Evolutionary conservation across 2,888 invertebrate genomes (phyloP), one percentile per base, ranked within the genome.

Genomic region (Linnaemya tessellans): DNA sequence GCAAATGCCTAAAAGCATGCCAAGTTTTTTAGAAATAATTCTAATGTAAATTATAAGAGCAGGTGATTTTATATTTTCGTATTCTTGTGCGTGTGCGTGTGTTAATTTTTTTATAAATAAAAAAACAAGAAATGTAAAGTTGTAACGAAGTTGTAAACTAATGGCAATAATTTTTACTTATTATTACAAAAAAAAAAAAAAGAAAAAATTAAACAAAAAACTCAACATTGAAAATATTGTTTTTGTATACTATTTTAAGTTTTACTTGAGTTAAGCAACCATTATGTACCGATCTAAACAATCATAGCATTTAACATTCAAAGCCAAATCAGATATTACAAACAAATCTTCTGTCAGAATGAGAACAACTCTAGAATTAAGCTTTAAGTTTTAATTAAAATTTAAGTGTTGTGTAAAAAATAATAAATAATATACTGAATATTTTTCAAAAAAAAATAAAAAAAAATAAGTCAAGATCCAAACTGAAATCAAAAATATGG

Each of bases 91-190:
- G 13, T 10, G 43, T 46, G 30, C 5, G 49, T 64, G 25, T 65
- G 49, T 49, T 9, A 18, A 65, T 1, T 35, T 67, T 41, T 71
- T 43, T 30, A 30, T 20, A 30, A 0, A 15, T 10, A 9, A 10
- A 15, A 49, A 11, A 46, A 46, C 13, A 41, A 25, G 11, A 46
- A 46, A 41, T 60, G 35, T 22, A 58, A 56, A 64, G 46, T 60
- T 78, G 88, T 88, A 90, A 89, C 90, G 90, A 90, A 89, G 85
- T 89, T 90, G 90, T 90, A 89, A 90, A 89, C 89, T 84, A 86
- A 90, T 90, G 90, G 90, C 90, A 90, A 90, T 90, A 90, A 90
- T 90, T 90, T 90, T 88, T 87, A 68, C 84, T 89, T 88, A 89
- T 88, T 89, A 88, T 84, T 75, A 68, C 15, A 49, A 54, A 22